These are phyloP conservation scores for Eulacestoma nigropectus DNA, from an alignment of 2,113 vertebrate species.

Conservation along the genomic window DNA sequence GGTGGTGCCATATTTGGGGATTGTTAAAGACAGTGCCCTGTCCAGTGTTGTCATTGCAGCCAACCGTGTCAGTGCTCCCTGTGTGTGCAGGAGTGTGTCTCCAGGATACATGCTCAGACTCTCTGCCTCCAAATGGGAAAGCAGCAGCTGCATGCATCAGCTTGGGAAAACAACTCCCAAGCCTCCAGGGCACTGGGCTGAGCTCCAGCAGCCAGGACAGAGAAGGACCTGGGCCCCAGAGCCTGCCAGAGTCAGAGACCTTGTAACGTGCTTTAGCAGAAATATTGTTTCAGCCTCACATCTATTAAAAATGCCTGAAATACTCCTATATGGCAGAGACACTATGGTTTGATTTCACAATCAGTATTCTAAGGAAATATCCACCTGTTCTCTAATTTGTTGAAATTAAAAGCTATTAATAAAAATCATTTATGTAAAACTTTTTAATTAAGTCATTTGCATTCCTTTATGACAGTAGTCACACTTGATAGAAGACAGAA, in stretches of 20 bases:
- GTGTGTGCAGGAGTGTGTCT: not conserved
- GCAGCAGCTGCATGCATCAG: not conserved
- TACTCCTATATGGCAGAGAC: not conserved
- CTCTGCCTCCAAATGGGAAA: not conserved
- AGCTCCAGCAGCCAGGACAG: not conserved
- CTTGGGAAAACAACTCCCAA: not conserved
- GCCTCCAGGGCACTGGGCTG: not conserved
- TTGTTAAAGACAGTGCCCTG: not conserved
- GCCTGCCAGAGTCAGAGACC: not conserved
- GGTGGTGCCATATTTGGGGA: not conserved
- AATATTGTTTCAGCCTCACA: not conserved
- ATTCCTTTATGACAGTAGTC: constrained; percentile 57
- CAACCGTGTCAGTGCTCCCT: fast-evolving
- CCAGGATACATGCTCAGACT: not conserved
- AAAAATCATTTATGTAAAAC: constrained; percentile 60
- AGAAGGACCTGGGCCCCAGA: not conserved
- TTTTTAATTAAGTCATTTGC: constrained; percentile 63
- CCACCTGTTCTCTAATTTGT: constrained; percentile 60
- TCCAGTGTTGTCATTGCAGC: fast-evolving
- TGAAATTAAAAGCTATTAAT: constrained; percentile 66
- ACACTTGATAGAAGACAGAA: constrained; percentile 52
- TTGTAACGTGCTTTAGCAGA: not conserved
- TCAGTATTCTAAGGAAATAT: constrained; percentile 54
- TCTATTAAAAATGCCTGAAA: constrained; percentile 22
- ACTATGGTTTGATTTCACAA: constrained; percentile 46